Evolutionary conservation across 2,797 vertebrate species (phyloP), one percentile per base, ranked within the genome.

Genomic region (Sphenodon punctatus): DNA sequence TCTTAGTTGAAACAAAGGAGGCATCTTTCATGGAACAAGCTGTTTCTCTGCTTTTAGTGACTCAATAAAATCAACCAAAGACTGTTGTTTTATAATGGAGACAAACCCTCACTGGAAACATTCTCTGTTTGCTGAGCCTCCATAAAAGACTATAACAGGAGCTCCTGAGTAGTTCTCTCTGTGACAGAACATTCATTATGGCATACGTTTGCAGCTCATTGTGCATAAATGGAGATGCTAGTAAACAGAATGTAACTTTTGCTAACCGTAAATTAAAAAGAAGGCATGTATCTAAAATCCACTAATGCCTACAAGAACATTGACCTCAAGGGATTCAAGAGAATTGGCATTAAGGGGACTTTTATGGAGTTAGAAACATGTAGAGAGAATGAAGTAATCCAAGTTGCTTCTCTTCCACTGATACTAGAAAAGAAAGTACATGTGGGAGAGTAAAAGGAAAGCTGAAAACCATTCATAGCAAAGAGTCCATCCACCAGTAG

Each of bases 31-130:
- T 75, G 84, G 82, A 74, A 78, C 80, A 87, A 83, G 85, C 73
- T 85, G 80, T 74, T 85, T 88, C 63, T 72, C 41, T 80, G 70
- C 61, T 90, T 91, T 90, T 81, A 87, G 83, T 77, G 66, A 67
- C 70, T 89, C 71, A 49, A 27, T 65, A 43, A 81, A 67, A 83
- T 86, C 76, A 78, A 74, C 72, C 22, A 67, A 86, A 91, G 75
- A 90, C 87, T 85, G 78, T 83, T 86, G 83, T 89, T 90, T 89
- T 88, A 82, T 78, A 89, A 79, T 85, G 69, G 82, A 78, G 78
- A 83, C 79, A 90, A 92, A 67, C 71, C 64, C 71, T 90, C 69
- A 48, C 60, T 88, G 84, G 89, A 84, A 89, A 75, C 45, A 64
- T 74, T 75, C 30, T 70, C 68, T 91, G 25, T 78, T 75, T 84